Evolutionary conservation across 1,140 invertebrate species (phyloP), one percentile per base, ranked within the genome.

Genomic region (Diplogasteroides magnus): DNA sequence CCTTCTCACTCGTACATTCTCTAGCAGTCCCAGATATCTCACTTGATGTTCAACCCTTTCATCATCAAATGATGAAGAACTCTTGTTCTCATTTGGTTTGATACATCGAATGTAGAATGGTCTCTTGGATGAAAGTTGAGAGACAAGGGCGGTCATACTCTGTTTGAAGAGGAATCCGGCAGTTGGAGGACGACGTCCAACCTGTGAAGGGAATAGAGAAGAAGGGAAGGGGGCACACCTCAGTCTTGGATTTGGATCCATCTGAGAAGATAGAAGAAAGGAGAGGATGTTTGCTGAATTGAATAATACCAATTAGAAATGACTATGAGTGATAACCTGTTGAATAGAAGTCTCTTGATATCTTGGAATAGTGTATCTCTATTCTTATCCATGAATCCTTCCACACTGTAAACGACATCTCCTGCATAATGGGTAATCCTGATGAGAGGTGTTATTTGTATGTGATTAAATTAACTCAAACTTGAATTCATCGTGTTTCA

Each of bases 71-170:
- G 89, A 87, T 75, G 86, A 88, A 85, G 86, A 85, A 79, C 85
- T 87, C 79, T 90, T 90, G 15, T 88, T 88, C 77, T 90, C 89
- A 77, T 90, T 90, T 1, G 89, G 89, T 80, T 90, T 90, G 72
- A 90, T 89, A 78, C 89, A 90, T 32, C 89, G 78, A 59, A 90
- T 86, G 73, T 89, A 89, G 86, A 90, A 89, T 26, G 89, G 89
- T 3, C 87, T 87, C 76, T 89, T 89, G 71, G 87, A 70, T 13
- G 89, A 88, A 74, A 98, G 84, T 61, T 91, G 94, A 61, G 90
- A 88, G 1, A 96, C 91, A 28, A 98, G 85, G 31, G 90, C 88
- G 64, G 91, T 86, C 90, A 98, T 97, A 1, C 94, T 97, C 78
- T 90, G 92, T 82, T 93, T 92, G 87, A 98, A 98, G 37, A 94